Base-by-base conservation (phyloP, 2,797 vertebrate species). In the Aeoliscus strigatus region DNA sequence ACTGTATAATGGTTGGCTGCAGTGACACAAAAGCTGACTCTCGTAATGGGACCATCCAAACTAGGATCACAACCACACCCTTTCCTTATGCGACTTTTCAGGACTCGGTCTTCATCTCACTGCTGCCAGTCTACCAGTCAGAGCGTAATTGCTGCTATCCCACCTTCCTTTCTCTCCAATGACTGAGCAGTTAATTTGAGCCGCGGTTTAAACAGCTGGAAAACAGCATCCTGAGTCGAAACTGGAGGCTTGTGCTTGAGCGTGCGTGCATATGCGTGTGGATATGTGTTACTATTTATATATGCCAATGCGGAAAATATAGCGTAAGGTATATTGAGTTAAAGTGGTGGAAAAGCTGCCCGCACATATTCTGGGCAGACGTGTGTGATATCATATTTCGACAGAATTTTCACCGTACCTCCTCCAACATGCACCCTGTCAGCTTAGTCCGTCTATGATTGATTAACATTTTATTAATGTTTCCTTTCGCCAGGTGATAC, bases 101-200 rank as follows among this genome's bases (percentile, higher is more conserved):
- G 58, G 56, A 63, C 27, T 36, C 60, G 75, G 81, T 74, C 34
- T 79, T 74, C n/a, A n/a, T 79, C 87, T 90, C 90, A 92, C 90
- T 91, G 83, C 85, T 82, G 79, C 75, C 77, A 84, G 80, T 81
- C 80, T 85, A 86, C 89, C 89, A 92, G 91, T 92, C 89, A 91
- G 82, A 79, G 66, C 0, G 83, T 89, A 91, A 91, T 91, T 91
- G 83, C 85, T 81, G 81, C 83, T 87, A 88, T 91, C 89, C 89
- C 90, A 89, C 88, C 82, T 88, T 87, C 60, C 81, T 83, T 85
- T 84, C 84, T 76, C 83, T 80, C 84, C 87, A 89, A 86, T 89
- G 89, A 81, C 85, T 88, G 84, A 90, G 87, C 88, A 83, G 77
- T 84, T 90, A 88, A 91, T 90, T 87, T 88, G 82, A 89, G 86